phyloP scores from a whole-genome alignment of 1,140 invertebrate genomes.

The Aphis craccivora region DNA sequence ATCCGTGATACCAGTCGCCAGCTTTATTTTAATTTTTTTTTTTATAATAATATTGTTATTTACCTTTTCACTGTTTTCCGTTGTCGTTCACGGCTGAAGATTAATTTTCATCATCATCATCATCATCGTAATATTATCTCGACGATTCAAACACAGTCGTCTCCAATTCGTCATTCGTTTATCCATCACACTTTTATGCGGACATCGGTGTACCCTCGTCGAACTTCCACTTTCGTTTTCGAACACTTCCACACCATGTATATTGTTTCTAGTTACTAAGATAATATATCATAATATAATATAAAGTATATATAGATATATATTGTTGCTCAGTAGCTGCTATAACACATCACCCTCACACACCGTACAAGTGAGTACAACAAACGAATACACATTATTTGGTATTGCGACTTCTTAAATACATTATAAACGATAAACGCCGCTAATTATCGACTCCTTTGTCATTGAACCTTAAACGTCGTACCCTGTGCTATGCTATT shows the following conservation, averaged over 20 bases:
- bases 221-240: background rate
- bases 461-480: too few relatives aligned
- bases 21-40: background rate
- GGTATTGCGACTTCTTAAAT: too few relatives aligned
- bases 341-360: background rate
- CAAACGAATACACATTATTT: too few relatives aligned
- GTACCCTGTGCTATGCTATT: background rate
- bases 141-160: background rate
- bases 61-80: background rate
- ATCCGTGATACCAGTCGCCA: background rate
- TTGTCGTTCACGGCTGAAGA: background rate
- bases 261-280: background rate
- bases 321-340: background rate
- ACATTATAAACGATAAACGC: too few relatives aligned
- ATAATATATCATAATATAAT: background rate
- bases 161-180: background rate
- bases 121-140: background rate
- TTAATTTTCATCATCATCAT: background rate
- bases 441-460: too few relatives aligned
- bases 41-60: background rate
- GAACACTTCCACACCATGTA: background rate
- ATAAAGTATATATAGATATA: background rate
- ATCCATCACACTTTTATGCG: background rate
- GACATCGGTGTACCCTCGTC: background rate
- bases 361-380: background rate